Evolutionary conservation across 2,888 invertebrate genomes (phyloP), one percentile per base, ranked within the genome.

Genomic region (Lordiphosa fenestrarum): DNA sequence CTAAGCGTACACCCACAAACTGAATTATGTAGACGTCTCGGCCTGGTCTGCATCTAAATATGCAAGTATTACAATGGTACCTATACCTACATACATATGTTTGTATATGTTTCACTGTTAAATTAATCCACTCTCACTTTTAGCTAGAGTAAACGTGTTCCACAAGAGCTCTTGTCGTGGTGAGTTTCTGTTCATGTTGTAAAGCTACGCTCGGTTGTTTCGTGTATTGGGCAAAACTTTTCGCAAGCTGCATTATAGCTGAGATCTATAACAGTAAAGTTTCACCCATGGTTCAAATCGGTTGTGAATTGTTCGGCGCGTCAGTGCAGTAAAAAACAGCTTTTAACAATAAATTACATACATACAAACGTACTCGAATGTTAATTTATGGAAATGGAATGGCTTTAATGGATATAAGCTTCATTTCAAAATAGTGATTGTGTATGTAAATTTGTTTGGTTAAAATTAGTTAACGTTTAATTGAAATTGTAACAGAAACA

Each of bases 101-200:
- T 10, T 30, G 30, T 30, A 30, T 6, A 30, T 9, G 9, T 9
- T 30, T 10, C 30, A 10, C 42, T 44, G 42, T 30, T 30, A 12
- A 44, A 44, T 15, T 21, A 61, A 57, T 61, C 59, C 71, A 84
- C 84, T 80, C 81, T 84, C 74, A 77, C 84, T 80, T 81, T 81
- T 66, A 57, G 64, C 57, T 56, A 47, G 23, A 58, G 52, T 54
- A 80, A 83, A 83, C 83, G 63, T 69, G 81, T 78, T 81, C 63
- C 74, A 73, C 73, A 69, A 60, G 67, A 62, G 66, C 74, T 81
- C 77, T 76, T 71, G 21, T 53, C 57, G 57, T 73, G 75, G 75
- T 75, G 81, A 70, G 54, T 65, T 47, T 60, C 44, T 39, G 9
- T 36, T 56, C 49, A 53, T 67, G 77, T 76, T 78, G 74, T 78